Evolutionary conservation across 2,113 vertebrate genomes (phyloP), one percentile per base, ranked within the genome.

Genomic region (Chlorodrepanis virens): DNA sequence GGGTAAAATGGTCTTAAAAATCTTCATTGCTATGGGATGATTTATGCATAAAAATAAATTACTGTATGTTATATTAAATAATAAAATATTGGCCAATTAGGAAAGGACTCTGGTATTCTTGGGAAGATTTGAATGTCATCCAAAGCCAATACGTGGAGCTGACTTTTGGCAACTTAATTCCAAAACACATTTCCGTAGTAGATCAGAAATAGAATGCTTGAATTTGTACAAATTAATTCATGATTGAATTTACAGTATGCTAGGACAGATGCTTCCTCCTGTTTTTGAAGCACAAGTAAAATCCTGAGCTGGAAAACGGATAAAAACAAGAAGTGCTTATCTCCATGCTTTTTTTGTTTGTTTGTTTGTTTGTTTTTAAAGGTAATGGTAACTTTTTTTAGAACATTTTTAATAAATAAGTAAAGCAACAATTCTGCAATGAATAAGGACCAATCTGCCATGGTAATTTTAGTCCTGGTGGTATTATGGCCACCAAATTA

Each of bases 261-360:
- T 83, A 40, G 27, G 64, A 70, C 87, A 96, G 95, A 92, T 92
- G 85, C 40, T 93, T 96, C 85, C 83, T 96, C 68, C 18, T 92
- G 11, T 81, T 95, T 93, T 52, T 78, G 44, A 64, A 80, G 29
- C 14, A 68, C 0, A 4, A 77, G 33, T 83, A 44, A 91, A 90
- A 81, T 77, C 24, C 50, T 65, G 24, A 61, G 10, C 6, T 86
- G 59, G n/a, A 90, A 91, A 88, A 65, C 0, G 1, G 90, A 54
- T 67, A 70, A 60, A 29, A 91, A 28, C 6, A 87, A 45, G 70
- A 95, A 92, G 10, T 61, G 8, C 24, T 90, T 70, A 25, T 45
- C 12, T 90, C 14, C 8, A 37, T 50, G 21, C 1, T 71, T 93
- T 70, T 29, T 19, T 4, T 35, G 56, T 77, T 44, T 44, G 82